phyloP scores from a whole-genome alignment of 2,888 invertebrate genomes.

The Blastobasis lacticolella region DNA sequence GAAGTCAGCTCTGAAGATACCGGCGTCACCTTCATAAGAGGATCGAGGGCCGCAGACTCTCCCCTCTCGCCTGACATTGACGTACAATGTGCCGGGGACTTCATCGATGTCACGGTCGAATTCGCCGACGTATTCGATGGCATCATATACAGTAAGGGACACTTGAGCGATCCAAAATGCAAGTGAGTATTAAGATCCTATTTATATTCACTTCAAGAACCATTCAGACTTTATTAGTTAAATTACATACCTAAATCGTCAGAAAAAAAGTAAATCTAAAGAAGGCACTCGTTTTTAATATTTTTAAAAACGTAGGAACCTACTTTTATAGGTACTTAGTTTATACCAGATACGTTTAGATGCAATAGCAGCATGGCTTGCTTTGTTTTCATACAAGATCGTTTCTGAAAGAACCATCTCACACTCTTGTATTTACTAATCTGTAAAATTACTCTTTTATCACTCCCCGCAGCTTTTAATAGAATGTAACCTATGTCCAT shows the following conservation, averaged over 20 bases:
- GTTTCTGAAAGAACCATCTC: too few relatives aligned
- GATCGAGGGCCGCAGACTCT: slow-evolving; percentile 68
- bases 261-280: neutral
- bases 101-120: slow-evolving; percentile 76
- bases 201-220: neutral
- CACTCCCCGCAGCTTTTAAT: too few relatives aligned
- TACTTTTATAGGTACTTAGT: neutral
- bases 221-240: too few relatives aligned
- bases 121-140: slow-evolving; percentile 79
- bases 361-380: too few relatives aligned
- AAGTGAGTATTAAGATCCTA: slow-evolving; percentile 58
- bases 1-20: slow-evolving; percentile 48
- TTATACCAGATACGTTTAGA: neutral
- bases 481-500: too few relatives aligned
- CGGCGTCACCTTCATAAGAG: slow-evolving; percentile 61
- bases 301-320: neutral
- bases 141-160: slow-evolving; percentile 81
- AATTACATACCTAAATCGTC: too few relatives aligned
- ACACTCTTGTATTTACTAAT: too few relatives aligned
- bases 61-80: slow-evolving; percentile 69
- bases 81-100: slow-evolving; percentile 74
- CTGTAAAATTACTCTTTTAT: too few relatives aligned
- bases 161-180: slow-evolving; percentile 78
- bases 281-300: neutral
- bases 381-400: too few relatives aligned